Evolutionary conservation across 1,140 invertebrate species (phyloP), one percentile per base, ranked within the genome.

Genomic region (Pseudobourletiella spinata): DNA sequence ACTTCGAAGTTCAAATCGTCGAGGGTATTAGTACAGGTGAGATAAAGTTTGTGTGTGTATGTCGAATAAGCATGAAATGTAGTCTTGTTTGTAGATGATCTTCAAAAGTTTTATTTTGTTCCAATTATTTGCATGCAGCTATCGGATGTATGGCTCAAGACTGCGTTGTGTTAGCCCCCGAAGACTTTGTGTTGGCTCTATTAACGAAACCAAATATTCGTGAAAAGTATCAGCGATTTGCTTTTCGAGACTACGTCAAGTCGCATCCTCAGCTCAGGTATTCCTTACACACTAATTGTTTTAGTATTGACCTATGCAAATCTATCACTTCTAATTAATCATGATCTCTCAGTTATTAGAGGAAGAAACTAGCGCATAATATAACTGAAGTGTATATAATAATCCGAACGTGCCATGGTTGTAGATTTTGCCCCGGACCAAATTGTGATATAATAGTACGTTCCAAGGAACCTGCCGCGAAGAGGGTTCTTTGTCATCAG

Each of bases 121-220:
- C 50, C 59, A 24, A n/a, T n/a, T 39, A n/a, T 44, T 55, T 55
- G 25, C n/a, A n/a, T n/a, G 30, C 63, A 81, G 88, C 83, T 61
- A 96, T 98, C 69, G 88, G 91, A 71, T 99, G 96, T 76, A 98
- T 98, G 95, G 89, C 89, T 42, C 85, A 86, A 72, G 86, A 90
- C 50, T 99, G 96, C 77, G 84, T 88, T 72, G 83, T 97, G 2
- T 76, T 95, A 68, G 89, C 89, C 48, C 90, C 93, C 26, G 93
- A 98, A 79, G 94, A 98, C 75, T 93, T 99, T 82, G 91, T 97
- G 24, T 78, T 95, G 48, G 84, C 84, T 51, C 79, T 95, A 68
- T 78, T 98, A 18, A 84, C 82, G 44, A 87, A 87, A 72, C 84
- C 87, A 28, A 79, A 80, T 25, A 81, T 95, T 71, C 79, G 89